These are phyloP conservation scores for Hanleya hanleyi DNA, from an alignment of 2,888 invertebrate species.

Conservation along the genomic window DNA sequence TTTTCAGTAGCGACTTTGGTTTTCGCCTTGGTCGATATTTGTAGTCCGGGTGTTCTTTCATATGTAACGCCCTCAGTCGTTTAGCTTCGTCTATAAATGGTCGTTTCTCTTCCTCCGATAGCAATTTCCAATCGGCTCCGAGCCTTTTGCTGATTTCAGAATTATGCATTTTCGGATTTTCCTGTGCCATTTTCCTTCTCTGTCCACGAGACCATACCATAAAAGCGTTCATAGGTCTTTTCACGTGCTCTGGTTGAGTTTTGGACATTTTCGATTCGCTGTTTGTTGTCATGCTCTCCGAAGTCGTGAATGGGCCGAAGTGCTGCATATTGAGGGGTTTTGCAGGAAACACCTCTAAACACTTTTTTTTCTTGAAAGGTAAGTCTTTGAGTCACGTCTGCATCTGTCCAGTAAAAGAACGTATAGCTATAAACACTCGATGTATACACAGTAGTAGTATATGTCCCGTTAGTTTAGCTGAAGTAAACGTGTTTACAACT, in stretches of 20 bases:
- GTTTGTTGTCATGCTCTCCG: neutral
- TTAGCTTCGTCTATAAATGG: slow-evolving; percentile 99
- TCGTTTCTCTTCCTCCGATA: slow-evolving; percentile 95
- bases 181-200: slow-evolving; percentile 98
- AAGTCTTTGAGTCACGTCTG: no score
- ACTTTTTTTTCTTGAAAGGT: no score
- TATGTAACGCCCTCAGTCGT: slow-evolving; percentile 95
- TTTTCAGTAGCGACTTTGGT: slow-evolving; percentile 89
- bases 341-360: no score
- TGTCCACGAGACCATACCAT: slow-evolving; percentile 98
- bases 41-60: slow-evolving; percentile 99
- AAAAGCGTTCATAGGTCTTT: slow-evolving; percentile 99
- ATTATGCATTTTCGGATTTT: slow-evolving; percentile 99
- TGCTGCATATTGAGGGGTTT: slow-evolving; percentile 1
- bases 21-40: slow-evolving; percentile 97
- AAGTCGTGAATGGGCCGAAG: neutral
- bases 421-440: no score
- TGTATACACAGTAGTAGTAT: no score
- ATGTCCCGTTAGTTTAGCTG: no score
- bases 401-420: no score
- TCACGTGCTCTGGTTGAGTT: slow-evolving; percentile 81
- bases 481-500: no score
- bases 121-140: slow-evolving; percentile 98
- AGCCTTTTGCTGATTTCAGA: slow-evolving; percentile 97
- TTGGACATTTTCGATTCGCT: neutral